Evolutionary conservation across 1,140 invertebrate species (phyloP).

Genomic region (Polypedilum vanderplanki): DNA sequence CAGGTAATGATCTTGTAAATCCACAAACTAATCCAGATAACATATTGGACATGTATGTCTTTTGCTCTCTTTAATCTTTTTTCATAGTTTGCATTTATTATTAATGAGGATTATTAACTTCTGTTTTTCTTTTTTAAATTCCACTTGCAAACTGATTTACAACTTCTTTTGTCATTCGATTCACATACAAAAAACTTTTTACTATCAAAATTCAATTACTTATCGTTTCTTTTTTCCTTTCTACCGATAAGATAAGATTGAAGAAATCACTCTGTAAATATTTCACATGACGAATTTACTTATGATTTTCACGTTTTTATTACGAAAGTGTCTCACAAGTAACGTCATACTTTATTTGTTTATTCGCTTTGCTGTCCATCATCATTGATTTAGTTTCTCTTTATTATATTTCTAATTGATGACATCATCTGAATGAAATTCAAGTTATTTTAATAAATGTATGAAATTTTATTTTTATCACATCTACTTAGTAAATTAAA

Average conservation of each 20-base stretch:
- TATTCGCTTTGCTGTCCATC: no score
- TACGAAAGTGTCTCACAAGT: no score
- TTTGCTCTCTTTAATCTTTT: not conserved
- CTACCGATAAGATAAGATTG: not conserved
- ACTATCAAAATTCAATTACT: not conserved
- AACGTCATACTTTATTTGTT: no score
- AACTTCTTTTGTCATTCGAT: not conserved
- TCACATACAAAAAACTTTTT: not conserved
- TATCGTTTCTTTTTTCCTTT: not conserved
- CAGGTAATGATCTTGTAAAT: constrained; percentile 24
- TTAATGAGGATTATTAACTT: not conserved
- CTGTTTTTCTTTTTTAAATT: not conserved
- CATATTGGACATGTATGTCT: not conserved
- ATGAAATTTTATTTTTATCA: no score
- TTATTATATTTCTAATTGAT: no score
- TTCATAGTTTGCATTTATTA: not conserved
- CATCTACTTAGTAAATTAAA: no score
- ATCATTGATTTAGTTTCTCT: no score
- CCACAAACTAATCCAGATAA: constrained; percentile 1
- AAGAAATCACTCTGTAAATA: no score
- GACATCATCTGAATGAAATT: no score
- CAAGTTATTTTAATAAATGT: no score
- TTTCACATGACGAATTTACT: no score
- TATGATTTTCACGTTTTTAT: no score
- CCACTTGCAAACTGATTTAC: not conserved